Evolutionary conservation across 2,797 vertebrate genomes (phyloP).

Genomic region (Lindbergichthys nudifrons): DNA sequence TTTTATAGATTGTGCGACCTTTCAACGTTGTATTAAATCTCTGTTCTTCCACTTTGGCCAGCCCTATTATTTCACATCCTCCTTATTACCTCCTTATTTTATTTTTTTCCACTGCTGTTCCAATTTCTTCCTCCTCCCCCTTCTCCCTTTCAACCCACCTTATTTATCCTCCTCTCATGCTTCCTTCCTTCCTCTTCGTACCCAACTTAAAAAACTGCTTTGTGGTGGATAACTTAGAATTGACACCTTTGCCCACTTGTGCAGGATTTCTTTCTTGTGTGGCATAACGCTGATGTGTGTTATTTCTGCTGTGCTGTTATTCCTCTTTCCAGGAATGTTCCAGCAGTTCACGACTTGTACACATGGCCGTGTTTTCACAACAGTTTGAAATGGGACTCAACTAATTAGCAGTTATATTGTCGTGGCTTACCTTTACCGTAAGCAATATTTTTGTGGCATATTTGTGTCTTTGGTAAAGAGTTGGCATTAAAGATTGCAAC

Average conservation of each 20-base stretch:
- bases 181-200: conserved; percentile 23
- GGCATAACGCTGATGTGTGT: conserved; percentile 39
- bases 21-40: conserved; percentile 16
- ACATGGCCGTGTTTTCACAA: conserved; percentile 30
- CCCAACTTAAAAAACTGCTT: conserved; percentile 18
- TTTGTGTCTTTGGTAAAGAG: too few relatives aligned
- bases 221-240: conserved; percentile 39
- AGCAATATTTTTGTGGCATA: conserved; percentile 11
- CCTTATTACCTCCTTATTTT: conserved; percentile 5
- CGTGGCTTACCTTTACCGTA: neutral
- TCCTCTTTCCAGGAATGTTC: conserved; percentile 45
- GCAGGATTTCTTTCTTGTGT: conserved; percentile 23
- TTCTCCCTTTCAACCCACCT: neutral
- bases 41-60: conserved; percentile 8
- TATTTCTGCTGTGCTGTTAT: conserved; percentile 51
- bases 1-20: conserved; percentile 38
- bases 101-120: neutral
- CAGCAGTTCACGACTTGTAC: conserved; percentile 1
- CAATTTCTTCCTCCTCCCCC: conserved; percentile 8
- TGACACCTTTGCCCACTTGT: conserved; percentile 25
- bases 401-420: neutral
- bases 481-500: too few relatives aligned
- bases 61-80: conserved; percentile 28
- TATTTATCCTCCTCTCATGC: conserved; percentile 11
- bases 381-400: conserved; percentile 15